Evolutionary conservation across 2,888 invertebrate species (phyloP).

Genomic region (Drosophila stalkeri): DNA sequence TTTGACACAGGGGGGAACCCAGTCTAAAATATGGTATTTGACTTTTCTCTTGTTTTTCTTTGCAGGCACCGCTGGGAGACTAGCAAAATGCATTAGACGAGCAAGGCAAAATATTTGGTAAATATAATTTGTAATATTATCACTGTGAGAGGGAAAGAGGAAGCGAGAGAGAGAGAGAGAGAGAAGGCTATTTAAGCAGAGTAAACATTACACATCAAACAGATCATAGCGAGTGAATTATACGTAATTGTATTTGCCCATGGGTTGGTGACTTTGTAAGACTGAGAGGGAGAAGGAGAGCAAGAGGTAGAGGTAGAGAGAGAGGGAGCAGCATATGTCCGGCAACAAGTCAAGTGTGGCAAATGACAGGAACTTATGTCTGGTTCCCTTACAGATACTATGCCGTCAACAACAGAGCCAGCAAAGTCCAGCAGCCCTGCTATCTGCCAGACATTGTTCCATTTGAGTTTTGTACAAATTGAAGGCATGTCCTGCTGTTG

Average conservation of each 20-base stretch:
- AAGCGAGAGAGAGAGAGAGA: neutral
- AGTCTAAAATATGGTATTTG: slow-evolving; percentile 3
- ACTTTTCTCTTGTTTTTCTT: slow-evolving; percentile 26
- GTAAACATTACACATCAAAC: slow-evolving; percentile 29
- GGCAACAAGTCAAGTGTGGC: slow-evolving; percentile 29
- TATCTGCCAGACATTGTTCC: slow-evolving; percentile 10
- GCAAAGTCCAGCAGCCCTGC: neutral
- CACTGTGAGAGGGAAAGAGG: neutral
- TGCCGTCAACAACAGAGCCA: slow-evolving; percentile 24
- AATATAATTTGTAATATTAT: slow-evolving; percentile 38
- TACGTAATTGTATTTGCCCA: slow-evolving; percentile 29
- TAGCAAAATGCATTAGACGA: slow-evolving; percentile 39
- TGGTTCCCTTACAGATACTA: slow-evolving; percentile 8
- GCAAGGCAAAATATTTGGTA: slow-evolving; percentile 28
- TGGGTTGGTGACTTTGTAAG: neutral
- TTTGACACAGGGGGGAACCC: neutral
- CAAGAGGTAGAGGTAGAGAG: neutral
- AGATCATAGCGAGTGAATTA: slow-evolving; percentile 29
- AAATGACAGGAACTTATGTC: slow-evolving; percentile 31
- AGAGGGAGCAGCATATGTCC: neutral
- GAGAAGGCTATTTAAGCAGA: slow-evolving; percentile 1
- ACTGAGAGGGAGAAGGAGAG: neutral
- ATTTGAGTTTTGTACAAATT: slow-evolving; percentile 17
- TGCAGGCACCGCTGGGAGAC: slow-evolving; percentile 29
- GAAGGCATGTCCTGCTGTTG: slow-evolving; percentile 16